phyloP scores from a whole-genome alignment of 2,113 vertebrate species.

The Mus spicilegus region DNA sequence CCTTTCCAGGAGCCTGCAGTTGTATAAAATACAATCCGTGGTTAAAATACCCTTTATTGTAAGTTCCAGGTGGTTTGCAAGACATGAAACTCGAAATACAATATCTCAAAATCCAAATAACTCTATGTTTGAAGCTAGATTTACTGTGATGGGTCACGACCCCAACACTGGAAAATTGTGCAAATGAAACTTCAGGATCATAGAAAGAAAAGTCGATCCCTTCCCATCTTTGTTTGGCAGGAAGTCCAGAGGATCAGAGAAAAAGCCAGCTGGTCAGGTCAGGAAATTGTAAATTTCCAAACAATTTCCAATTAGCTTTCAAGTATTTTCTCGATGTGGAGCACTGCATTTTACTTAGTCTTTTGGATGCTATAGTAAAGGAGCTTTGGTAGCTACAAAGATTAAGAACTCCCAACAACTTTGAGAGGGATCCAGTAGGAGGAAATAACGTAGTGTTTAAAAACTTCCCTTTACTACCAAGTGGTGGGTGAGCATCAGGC shows the following conservation, averaged over 20 bases:
- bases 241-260: conserved; percentile 46
- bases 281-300: conserved; percentile 63
- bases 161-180: background rate
- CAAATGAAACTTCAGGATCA: conserved; percentile 45
- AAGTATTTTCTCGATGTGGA: conserved; percentile 35
- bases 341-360: conserved; percentile 2
- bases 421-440: background rate
- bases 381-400: conserved; percentile 28
- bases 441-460: background rate
- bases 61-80: conserved; percentile 49
- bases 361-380: conserved; percentile 38
- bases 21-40: conserved; percentile 20
- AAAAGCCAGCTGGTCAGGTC: background rate
- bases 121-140: conserved; percentile 47
- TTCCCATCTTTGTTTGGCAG: conserved; percentile 31
- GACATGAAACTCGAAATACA: conserved; percentile 38
- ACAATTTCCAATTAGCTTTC: conserved; percentile 63
- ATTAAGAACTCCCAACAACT: background rate
- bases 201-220: conserved; percentile 5
- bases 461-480: conserved; percentile 42
- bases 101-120: conserved; percentile 56
- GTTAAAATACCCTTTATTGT: conserved; percentile 52
- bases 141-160: conserved; percentile 4
- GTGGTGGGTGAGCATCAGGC: background rate
- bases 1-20: background rate